These are phyloP conservation scores for Zeugodacus cucurbitae DNA, from an alignment of 1,140 invertebrate genomes.

Conservation along the genomic window DNA sequence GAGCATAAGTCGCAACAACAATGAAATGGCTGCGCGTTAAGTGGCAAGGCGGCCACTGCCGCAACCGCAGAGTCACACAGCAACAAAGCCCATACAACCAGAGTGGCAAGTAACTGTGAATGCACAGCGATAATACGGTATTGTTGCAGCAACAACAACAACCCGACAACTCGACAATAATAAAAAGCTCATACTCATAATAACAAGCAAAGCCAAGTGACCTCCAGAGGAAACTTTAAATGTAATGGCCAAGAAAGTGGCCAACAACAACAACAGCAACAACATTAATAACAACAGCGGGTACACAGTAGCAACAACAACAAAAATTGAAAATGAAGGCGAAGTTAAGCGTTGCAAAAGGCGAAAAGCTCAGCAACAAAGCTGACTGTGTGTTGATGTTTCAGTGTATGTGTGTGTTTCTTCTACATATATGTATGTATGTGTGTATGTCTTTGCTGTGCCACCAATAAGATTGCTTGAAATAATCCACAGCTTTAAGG, in stretches of 20 bases:
- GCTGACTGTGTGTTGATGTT: not conserved
- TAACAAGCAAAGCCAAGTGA: not conserved
- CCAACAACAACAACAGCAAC: too few species aligned
- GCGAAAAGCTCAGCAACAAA: not conserved
- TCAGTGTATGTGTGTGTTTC: not conserved
- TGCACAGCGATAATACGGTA: not conserved
- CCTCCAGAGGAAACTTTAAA: slow-evolving; percentile 1
- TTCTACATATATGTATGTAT: not conserved
- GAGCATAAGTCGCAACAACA: not conserved
- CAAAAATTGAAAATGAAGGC: not conserved
- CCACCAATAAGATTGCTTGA: not conserved
- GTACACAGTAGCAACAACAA: too few species aligned
- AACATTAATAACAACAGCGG: too few species aligned
- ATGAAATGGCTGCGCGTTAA: not conserved
- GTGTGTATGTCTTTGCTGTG: not conserved
- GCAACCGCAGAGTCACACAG: not conserved
- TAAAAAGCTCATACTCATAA: not conserved
- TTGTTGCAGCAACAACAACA: not conserved
- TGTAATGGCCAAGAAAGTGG: not conserved
- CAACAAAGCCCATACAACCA: not conserved
- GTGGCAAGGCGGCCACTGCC: not conserved
- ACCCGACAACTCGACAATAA: not conserved
- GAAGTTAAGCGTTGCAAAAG: not conserved
- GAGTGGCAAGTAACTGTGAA: not conserved
- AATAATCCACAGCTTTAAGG: not conserved